Conservation (phyloP, 2,797 vertebrate genomes). For the Peromyscus nudipes region DNA sequence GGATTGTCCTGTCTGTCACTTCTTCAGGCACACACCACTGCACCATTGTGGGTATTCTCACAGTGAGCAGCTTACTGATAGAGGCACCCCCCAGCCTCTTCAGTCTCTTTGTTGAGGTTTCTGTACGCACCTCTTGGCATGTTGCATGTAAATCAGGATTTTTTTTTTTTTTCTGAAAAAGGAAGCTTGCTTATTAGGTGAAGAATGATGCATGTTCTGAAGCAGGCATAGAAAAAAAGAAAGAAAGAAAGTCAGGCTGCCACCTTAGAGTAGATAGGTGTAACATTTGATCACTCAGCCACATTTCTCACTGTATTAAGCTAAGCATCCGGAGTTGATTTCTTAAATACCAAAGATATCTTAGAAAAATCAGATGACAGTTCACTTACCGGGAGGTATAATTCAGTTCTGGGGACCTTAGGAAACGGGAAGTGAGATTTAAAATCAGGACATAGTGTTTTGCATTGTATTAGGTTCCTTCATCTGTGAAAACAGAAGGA, state of each 20-base stretch:
- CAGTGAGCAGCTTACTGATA: background rate
- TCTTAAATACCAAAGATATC: slow-evolving; percentile 30
- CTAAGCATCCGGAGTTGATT: background rate
- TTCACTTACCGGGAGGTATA: background rate
- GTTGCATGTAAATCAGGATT: slow-evolving; percentile 53
- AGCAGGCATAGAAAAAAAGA: slow-evolving; percentile 50
- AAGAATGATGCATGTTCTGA: slow-evolving; percentile 58
- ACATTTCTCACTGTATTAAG: slow-evolving; percentile 25
- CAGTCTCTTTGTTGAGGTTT: background rate
- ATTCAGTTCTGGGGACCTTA: slow-evolving; percentile 10
- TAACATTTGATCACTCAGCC: background rate
- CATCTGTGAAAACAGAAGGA: slow-evolving; percentile 15
- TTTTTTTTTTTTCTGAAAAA: slow-evolving; percentile 61
- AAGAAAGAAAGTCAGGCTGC: slow-evolving; percentile 16
- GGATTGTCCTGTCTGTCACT: background rate
- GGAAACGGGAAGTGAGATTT: slow-evolving; percentile 17
- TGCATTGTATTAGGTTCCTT: slow-evolving; percentile 2
- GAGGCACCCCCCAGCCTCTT: background rate
- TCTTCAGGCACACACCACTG: background rate
- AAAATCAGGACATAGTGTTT: slow-evolving; percentile 32
- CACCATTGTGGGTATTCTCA: background rate
- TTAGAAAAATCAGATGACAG: slow-evolving; percentile 30
- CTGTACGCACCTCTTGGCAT: slow-evolving; percentile 3
- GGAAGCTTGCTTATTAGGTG: slow-evolving; percentile 65
- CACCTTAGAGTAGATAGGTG: slow-evolving; percentile 20